phyloP scores from a whole-genome alignment of 2,888 invertebrate genomes.

The Cataglyphis cursor region DNA sequence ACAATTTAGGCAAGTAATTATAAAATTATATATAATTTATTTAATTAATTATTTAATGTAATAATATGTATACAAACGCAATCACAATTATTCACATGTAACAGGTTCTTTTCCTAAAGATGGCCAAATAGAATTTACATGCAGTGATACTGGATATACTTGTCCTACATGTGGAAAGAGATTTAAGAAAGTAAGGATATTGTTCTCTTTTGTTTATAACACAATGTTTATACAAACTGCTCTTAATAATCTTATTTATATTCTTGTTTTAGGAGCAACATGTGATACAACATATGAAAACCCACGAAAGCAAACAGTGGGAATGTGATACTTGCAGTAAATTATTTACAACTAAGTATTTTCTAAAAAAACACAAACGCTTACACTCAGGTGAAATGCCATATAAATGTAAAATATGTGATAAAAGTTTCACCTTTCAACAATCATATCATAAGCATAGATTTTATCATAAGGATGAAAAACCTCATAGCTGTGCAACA shows the following conservation, averaged over 20 bases:
- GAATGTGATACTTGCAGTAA: constrained; percentile 95
- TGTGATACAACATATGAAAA: constrained; percentile 87
- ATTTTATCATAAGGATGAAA: constrained; percentile 95
- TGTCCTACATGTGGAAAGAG: constrained; percentile 86
- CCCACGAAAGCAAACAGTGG: constrained; percentile 93
- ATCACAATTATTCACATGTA: neutral
- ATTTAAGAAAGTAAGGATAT: constrained; percentile 84
- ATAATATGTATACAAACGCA: constrained; percentile 1
- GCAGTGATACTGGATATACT: constrained; percentile 81
- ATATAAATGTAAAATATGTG: constrained; percentile 93
- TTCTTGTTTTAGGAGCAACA: constrained; percentile 85
- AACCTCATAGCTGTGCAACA: constrained; percentile 91
- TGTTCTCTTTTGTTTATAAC: neutral
- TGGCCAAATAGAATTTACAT: constrained; percentile 70
- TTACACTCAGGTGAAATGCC: constrained; percentile 96
- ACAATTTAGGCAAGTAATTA: constrained; percentile 76
- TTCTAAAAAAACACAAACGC: constrained; percentile 95
- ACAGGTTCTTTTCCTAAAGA: constrained; percentile 77
- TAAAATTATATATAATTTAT: constrained; percentile 32
- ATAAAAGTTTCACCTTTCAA: constrained; percentile 95
- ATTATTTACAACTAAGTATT: constrained; percentile 95
- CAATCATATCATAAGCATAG: constrained; percentile 96
- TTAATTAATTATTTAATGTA: neutral
- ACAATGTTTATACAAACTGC: neutral
- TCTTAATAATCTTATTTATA: neutral